Base-by-base conservation (phyloP, 2,797 vertebrate genomes). In the Decapterus maruadsi region DNA sequence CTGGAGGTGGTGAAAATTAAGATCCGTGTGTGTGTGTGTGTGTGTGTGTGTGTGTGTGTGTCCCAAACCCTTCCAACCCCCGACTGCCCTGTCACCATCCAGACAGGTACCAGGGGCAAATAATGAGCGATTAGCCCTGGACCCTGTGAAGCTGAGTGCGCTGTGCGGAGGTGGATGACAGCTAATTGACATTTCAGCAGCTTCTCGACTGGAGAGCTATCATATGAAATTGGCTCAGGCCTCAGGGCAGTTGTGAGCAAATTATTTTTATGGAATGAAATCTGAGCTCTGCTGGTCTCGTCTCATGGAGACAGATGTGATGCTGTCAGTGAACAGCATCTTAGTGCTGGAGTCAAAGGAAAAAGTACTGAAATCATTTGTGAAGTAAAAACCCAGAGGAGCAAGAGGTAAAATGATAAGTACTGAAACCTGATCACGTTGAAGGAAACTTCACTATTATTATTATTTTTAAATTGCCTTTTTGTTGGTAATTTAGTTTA, bases 171-270 rank as follows among this genome's bases (percentile, higher is more conserved):
- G 87, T 83, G 85, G 87, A 81, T 20, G 76, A 69, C 61, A 48
- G 82, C 86, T 92, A 90, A 91, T 87, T 91, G 90, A 83, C 85
- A 87, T 92, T 92, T 90, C 76, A 78, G 56, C 84, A 76, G 81
- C 77, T 78, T 81, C 79, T 86, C 87, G 64, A 78, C 88, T 89
- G 76, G 75, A 89, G 82, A 70, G 84, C 72, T 55, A 80, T 90
- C 76, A 84, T 19, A 58, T 43, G n/a, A 79, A 88, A 84, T 80
- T 70, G 77, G 65, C 53, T 79, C 70, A 61, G 60, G 65, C 81
- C 68, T 87, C 65, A 77, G 72, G 66, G 77, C 74, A 51, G 68
- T 58, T 12, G 19, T 58, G 31, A 78, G 42, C 46, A 48, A 17
- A 1, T 20, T 3, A 16, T 69, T 77, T 75, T 38, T 20, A 61